Percentiles rank a stretch among this genome's conserved stretches.
These are phyloP conservation scores for Lytechinus variegatus DNA, from an alignment of 35 echinoderm and acorn worm genomes.

Conservation along the genomic window DNA sequence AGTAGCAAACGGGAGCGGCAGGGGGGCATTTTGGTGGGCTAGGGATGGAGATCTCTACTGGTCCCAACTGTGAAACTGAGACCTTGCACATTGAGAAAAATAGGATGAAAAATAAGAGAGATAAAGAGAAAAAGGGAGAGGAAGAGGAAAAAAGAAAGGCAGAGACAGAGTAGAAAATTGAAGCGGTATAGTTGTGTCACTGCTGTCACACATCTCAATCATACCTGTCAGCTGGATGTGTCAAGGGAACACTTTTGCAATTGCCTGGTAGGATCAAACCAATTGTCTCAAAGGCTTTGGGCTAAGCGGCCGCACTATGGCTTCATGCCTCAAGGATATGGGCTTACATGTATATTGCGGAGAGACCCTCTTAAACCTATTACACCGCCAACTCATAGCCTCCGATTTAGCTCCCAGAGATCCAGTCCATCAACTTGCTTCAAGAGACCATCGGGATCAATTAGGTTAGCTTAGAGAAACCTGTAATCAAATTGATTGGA, in stretches of 20 bases:
- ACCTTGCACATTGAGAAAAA: not conserved
- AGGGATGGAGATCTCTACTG: not conserved
- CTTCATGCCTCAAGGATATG: slow-evolving; percentile 21
- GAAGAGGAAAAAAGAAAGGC: not conserved
- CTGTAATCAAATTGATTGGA: slow-evolving; percentile 42
- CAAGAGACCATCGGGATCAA: not conserved
- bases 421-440: not conserved
- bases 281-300: slow-evolving; percentile 39
- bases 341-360: not conserved
- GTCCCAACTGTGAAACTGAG: slow-evolving; percentile 13
- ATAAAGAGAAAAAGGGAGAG: not conserved
- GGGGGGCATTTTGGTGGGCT: slow-evolving; percentile 19
- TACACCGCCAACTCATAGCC: not conserved
- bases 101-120: not conserved
- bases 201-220: slow-evolving; percentile 40
- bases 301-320: slow-evolving; percentile 31
- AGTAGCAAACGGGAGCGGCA: slow-evolving; percentile 38
- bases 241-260: slow-evolving; percentile 43
- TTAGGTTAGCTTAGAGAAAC: slow-evolving; percentile 11
- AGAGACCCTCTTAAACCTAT: slow-evolving; percentile 28
- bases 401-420: not conserved
- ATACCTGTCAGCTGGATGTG: not conserved
- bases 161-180: slow-evolving; percentile 3
- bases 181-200: slow-evolving; percentile 12
- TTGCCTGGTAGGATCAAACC: slow-evolving; percentile 40